Conservation (phyloP, 2,797 vertebrate species). For the Synaphobranchus kaupii region DNA sequence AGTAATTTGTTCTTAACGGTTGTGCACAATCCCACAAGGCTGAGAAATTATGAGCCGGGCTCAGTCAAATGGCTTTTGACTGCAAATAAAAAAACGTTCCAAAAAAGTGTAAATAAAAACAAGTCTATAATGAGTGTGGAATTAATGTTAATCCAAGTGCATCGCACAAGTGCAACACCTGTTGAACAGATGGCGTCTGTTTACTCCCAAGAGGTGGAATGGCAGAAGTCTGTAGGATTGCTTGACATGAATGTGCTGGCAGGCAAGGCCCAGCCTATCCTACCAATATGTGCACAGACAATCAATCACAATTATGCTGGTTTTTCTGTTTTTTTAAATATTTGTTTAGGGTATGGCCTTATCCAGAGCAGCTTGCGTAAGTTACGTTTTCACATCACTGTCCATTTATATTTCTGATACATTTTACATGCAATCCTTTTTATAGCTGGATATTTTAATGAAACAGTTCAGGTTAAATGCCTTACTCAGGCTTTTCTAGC, state of each 20-base stretch:
- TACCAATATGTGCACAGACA: background rate
- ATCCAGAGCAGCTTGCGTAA: too few relatives aligned
- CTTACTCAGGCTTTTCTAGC: too few relatives aligned
- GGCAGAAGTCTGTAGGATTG: background rate
- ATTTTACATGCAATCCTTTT: too few relatives aligned
- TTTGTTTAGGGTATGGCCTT: too few relatives aligned
- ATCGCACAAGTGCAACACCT: background rate
- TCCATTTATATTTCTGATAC: too few relatives aligned
- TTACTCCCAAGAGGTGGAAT: constrained; percentile 7
- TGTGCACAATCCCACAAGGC: background rate
- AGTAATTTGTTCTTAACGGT: background rate
- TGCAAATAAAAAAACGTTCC: background rate
- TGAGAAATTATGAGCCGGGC: background rate
- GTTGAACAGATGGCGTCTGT: constrained; percentile 1
- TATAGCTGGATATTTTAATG: too few relatives aligned
- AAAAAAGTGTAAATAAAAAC: background rate
- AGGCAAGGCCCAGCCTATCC: background rate
- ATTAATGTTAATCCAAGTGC: constrained; percentile 9
- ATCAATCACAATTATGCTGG: too few relatives aligned
- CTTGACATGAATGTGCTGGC: background rate
- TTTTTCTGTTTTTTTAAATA: too few relatives aligned
- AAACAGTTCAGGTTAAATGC: too few relatives aligned
- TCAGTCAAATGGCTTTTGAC: background rate
- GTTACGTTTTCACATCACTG: too few relatives aligned
- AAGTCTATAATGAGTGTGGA: background rate